Evolutionary conservation across 2,888 invertebrate genomes (phyloP).

Genomic region (Phyto melanocephala): DNA sequence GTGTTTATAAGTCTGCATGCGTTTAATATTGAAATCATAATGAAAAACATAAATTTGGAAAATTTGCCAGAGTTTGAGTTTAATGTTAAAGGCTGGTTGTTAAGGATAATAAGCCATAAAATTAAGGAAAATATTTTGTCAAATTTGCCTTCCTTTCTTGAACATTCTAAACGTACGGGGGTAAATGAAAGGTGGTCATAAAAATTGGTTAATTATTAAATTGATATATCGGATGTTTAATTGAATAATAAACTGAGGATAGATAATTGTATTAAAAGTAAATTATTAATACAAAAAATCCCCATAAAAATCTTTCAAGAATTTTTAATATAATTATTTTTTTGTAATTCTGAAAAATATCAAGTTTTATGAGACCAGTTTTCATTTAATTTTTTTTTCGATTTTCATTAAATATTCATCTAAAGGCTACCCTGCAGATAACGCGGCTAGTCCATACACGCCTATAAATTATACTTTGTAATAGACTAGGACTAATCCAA

Average conservation of each 20-base stretch:
- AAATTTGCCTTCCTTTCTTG: background rate
- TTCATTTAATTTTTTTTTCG: too few relatives aligned
- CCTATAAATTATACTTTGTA: too few relatives aligned
- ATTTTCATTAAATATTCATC: too few relatives aligned
- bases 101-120: conserved; percentile 58
- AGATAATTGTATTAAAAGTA: background rate
- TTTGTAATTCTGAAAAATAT: too few relatives aligned
- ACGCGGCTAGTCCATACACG: too few relatives aligned
- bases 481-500: too few relatives aligned
- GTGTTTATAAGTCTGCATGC: background rate
- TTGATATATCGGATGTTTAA: background rate
- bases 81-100: background rate
- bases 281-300: too few relatives aligned
- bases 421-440: too few relatives aligned
- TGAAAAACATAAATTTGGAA: conserved; percentile 48
- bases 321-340: too few relatives aligned
- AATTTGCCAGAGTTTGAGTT: background rate
- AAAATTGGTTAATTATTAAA: background rate
- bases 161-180: background rate
- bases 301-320: too few relatives aligned
- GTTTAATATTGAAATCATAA: conserved; percentile 35
- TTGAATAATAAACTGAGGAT: background rate
- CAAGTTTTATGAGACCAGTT: too few relatives aligned
- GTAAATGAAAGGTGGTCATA: background rate
- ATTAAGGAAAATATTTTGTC: conserved; percentile 58